A percentile compares a stretch with the other conserved stretches of the same genome.
Evolutionary conservation across 2,888 invertebrate genomes (phyloP).

Genomic region (Cheiracanthium punctorium): DNA sequence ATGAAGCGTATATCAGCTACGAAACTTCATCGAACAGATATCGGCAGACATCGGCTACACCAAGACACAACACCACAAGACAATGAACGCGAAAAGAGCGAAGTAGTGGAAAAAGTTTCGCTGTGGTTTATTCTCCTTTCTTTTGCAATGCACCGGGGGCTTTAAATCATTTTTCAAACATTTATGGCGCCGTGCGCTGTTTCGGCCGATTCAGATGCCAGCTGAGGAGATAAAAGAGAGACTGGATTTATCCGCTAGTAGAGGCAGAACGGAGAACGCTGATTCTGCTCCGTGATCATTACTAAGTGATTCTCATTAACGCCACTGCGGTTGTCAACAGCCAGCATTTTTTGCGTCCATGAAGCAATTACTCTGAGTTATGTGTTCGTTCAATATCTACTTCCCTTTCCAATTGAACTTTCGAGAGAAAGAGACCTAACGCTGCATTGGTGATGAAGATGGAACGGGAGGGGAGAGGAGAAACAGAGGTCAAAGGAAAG

Average conservation of each 20-base stretch:
- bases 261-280: not conserved
- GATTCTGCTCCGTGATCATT: constrained; percentile 13
- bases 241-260: constrained; percentile 10
- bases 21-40: not conserved
- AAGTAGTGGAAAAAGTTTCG: constrained; percentile 21
- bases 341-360: not conserved
- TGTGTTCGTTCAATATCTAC: too few species aligned
- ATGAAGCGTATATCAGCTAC: not conserved
- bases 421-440: too few species aligned
- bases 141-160: constrained; percentile 36
- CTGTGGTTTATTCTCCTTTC: constrained; percentile 23
- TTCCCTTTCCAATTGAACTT: too few species aligned
- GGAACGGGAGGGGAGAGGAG: too few species aligned
- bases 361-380: too few species aligned
- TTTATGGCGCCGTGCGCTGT: constrained; percentile 40
- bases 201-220: not conserved
- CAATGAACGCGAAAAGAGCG: not conserved
- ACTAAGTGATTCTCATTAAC: constrained; percentile 19
- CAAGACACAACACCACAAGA: not conserved
- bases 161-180: constrained; percentile 46
- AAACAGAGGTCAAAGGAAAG: too few species aligned
- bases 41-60: not conserved
- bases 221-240: not conserved
- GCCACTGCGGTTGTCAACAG: not conserved
- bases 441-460: too few species aligned